A percentile compares a stretch with the other conserved stretches of the same genome.
phyloP scores from a whole-genome alignment of 2,113 vertebrate genomes.

The Jaculus jaculus region DNA sequence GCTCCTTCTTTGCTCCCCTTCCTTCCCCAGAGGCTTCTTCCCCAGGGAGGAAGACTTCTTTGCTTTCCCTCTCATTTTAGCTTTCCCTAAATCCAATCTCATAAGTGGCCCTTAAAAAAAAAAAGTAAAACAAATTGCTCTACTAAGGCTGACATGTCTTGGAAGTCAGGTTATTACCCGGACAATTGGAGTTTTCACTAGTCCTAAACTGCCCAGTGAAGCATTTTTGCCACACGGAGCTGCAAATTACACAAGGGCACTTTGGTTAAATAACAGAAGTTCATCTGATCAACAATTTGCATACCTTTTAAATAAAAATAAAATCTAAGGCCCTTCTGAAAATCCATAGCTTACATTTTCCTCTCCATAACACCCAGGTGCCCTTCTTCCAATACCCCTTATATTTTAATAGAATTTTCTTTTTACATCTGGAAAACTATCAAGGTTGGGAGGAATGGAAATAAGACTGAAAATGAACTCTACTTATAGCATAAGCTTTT shows the following conservation, averaged over 20 bases:
- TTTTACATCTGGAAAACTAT: slow-evolving; percentile 30
- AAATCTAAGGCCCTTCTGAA: not conserved
- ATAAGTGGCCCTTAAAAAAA: no score
- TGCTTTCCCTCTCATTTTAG: no score
- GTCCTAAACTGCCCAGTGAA: slow-evolving; percentile 23
- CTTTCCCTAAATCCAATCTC: no score
- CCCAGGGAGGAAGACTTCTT: no score
- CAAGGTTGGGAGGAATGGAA: not conserved
- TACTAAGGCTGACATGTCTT: not conserved
- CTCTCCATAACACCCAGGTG: not conserved
- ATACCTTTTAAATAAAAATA: slow-evolving; percentile 30
- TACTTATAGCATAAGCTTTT: slow-evolving; percentile 60
- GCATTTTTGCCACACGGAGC: slow-evolving; percentile 15
- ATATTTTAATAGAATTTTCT: not conserved
- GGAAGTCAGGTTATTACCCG: slow-evolving; percentile 42
- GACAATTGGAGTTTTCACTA: slow-evolving; percentile 38
- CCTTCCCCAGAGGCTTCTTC: no score
- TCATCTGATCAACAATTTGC: not conserved
- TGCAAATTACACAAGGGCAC: not conserved
- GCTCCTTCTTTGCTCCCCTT: no score
- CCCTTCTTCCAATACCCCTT: slow-evolving; percentile 13
- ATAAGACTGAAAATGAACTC: slow-evolving; percentile 60
- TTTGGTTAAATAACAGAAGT: slow-evolving; percentile 1
- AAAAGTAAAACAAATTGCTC: slow-evolving; percentile 20
- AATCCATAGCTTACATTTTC: not conserved